Evolutionary conservation across 2,888 invertebrate species (phyloP), one percentile per base, ranked within the genome.

Genomic region (Strigamia transsilvanica): DNA sequence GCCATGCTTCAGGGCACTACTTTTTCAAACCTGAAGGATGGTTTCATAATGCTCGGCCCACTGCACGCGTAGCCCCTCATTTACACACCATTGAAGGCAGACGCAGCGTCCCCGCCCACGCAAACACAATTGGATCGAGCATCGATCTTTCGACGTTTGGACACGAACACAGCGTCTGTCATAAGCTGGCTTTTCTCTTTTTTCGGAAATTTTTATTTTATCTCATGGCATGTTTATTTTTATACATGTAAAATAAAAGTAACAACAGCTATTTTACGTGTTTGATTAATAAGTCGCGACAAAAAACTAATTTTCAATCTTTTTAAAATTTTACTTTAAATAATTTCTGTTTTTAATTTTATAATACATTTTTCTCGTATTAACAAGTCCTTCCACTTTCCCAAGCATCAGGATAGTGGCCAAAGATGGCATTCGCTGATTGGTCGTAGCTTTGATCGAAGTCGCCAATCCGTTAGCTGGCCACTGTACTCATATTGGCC

Each of bases 31-130:
- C 56, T 56, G 56, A 56, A 56, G 56, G 56, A 56, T 56, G 56
- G 56, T 56, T 56, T 56, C 56, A 56, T 56, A 56, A 56, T 56
- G 56, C 56, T 56, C 56, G 56, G 56, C 56, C 56, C 56, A 56
- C 56, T 56, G 56, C 56, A 56, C 56, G 56, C 56, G 21, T 56
- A 56, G 56, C 56, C 56, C 56, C 56, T 56, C 56, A 56, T 56
- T 56, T 56, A 56, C 56, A 56, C 56, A 56, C 56, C 56, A 56
- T 56, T 56, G 56, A 56, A 56, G 56, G 56, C 56, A 56, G 56
- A 56, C 56, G 56, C 56, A 56, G 56, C 56, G 56, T 56, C 56
- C 56, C 56, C 56, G 56, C 56, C 56, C 56, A 56, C 56, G 18
- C 56, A 56, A 56, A 56, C 56, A 56, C 56, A 56, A 56, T 56